These are phyloP conservation scores for Acanthisitta chloris DNA, from an alignment of 2,113 vertebrate genomes.

Conservation along the genomic window DNA sequence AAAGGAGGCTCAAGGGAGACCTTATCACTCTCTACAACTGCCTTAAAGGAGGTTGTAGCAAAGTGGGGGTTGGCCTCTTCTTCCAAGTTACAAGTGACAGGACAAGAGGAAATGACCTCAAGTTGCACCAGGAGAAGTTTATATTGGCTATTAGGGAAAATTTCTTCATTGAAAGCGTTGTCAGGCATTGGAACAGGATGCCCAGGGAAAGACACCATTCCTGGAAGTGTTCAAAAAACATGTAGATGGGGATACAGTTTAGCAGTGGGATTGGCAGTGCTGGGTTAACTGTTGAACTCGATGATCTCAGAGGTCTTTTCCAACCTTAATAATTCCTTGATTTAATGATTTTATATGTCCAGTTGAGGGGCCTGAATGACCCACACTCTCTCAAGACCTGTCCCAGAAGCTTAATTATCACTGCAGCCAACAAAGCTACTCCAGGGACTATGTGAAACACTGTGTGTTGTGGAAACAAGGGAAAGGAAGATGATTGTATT, in stretches of 20 bases:
- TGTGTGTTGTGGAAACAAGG: background rate
- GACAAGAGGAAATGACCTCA: background rate
- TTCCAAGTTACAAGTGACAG: fast-evolving
- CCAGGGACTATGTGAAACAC: background rate
- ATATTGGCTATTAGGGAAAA: background rate
- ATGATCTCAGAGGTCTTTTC: no score
- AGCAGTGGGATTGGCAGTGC: background rate
- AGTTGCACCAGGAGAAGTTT: background rate
- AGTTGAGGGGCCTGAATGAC: background rate
- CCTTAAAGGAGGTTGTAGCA: background rate
- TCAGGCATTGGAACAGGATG: background rate
- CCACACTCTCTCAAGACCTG: background rate
- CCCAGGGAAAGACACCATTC: background rate
- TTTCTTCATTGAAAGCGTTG: background rate
- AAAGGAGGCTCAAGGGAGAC: background rate
- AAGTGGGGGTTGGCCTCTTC: fast-evolving
- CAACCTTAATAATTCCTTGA: background rate
- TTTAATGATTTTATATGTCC: background rate
- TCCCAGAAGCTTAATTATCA: background rate
- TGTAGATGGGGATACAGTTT: background rate
- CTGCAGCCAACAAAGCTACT: background rate
- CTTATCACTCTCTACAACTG: background rate
- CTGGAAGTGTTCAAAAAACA: background rate
- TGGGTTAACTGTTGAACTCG: background rate
- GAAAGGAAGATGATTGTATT: background rate